phyloP scores from a whole-genome alignment of 2,797 vertebrate genomes.

The Lepilemur ruficaudatus region DNA sequence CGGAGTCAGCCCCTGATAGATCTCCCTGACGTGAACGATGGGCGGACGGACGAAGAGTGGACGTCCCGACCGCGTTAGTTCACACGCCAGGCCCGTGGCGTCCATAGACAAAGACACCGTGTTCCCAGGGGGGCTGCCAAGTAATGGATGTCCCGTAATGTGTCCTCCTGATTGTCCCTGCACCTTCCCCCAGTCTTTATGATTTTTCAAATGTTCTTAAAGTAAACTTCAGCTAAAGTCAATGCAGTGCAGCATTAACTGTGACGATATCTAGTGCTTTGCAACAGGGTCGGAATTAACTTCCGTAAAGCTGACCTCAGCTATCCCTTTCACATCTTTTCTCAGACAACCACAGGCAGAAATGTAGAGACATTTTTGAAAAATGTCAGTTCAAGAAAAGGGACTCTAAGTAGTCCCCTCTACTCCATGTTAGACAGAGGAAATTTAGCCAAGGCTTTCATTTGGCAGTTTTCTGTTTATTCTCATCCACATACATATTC shows the following conservation, averaged over 20 bases:
- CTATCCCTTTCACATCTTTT: background rate
- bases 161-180: too few relatives aligned
- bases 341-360: background rate
- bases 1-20: fast-evolving
- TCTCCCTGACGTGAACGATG: background rate
- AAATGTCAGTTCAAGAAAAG: background rate
- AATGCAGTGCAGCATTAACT: background rate
- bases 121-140: fast-evolving
- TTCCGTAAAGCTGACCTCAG: background rate
- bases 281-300: background rate
- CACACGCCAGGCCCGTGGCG: fast-evolving
- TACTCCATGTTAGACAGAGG: background rate
- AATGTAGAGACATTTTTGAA: background rate
- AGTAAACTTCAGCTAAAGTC: background rate
- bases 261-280: background rate
- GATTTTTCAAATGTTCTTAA: background rate
- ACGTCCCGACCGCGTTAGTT: background rate
- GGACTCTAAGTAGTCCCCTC: too few relatives aligned
- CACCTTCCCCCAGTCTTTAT: background rate
- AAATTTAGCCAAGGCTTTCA: too few relatives aligned
- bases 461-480: background rate
- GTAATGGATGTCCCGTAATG: fast-evolving
- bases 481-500: fast-evolving
- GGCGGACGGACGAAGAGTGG: fast-evolving
- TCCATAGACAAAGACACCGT: too few relatives aligned